phyloP scores from a whole-genome alignment of 2,888 invertebrate genomes.

The Caenorhabditis wallacei region DNA sequence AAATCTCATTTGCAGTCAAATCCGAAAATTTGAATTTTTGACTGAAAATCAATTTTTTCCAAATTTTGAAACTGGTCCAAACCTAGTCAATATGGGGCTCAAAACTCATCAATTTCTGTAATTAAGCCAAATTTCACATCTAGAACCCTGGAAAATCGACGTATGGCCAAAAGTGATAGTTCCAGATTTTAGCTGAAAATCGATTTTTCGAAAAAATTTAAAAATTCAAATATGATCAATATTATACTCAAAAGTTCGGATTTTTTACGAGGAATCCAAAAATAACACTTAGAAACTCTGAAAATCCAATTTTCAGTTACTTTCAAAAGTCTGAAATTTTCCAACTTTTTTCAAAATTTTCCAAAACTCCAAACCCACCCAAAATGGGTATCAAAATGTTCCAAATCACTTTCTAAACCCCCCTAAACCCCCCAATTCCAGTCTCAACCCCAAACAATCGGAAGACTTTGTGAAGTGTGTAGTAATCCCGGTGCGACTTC shows the following conservation, averaged over 20 bases:
- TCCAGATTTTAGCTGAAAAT: background rate
- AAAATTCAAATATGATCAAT: background rate
- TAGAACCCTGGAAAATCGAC: background rate
- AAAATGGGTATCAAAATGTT: background rate
- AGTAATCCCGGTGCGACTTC: constrained; percentile 53
- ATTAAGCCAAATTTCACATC: background rate
- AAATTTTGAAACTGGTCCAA: no score
- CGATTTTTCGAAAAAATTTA: constrained; percentile 2
- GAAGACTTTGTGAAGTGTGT: constrained; percentile 51
- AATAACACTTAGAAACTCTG: no score
- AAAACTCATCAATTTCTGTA: background rate
- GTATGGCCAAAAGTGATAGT: background rate
- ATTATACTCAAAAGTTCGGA: background rate
- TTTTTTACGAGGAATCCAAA: no score
- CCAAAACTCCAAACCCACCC: no score
- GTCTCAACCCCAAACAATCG: no score
- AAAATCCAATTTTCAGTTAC: no score
- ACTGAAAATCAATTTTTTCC: no score
- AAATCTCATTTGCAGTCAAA: background rate
- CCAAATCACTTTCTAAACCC: background rate
- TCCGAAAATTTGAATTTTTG: no score
- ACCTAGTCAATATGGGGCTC: no score
- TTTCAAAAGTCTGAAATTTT: no score
- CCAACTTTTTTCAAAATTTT: no score
- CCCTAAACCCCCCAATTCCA: no score